These are phyloP conservation scores for Gallinago paraguaiae DNA, from an alignment of 2,113 vertebrate species.

Conservation along the genomic window DNA sequence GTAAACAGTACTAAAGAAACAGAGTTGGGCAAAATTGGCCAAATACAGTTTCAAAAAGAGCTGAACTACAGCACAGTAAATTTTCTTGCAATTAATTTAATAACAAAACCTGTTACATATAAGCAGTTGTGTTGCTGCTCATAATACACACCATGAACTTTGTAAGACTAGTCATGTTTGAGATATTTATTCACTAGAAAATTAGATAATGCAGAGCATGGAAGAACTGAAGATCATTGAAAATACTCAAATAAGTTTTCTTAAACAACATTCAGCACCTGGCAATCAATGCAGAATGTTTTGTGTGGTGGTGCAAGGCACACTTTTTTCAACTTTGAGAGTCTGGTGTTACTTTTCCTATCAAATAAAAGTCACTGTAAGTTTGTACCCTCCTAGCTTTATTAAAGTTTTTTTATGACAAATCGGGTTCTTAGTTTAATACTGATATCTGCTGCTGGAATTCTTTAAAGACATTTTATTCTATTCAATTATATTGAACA, in stretches of 20 bases:
- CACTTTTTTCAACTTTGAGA: background rate
- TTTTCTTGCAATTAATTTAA: background rate
- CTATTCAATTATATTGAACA: background rate
- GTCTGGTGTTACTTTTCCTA: background rate
- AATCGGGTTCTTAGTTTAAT: background rate
- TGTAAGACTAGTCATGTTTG: background rate
- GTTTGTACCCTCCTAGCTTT: background rate
- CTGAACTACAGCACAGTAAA: background rate
- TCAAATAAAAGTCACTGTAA: background rate
- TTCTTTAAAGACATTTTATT: background rate
- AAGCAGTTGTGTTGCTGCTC: background rate
- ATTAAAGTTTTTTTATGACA: background rate
- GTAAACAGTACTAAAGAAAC: background rate
- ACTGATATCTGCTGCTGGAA: background rate
- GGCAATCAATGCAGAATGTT: background rate
- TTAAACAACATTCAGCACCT: background rate
- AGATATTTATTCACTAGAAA: background rate
- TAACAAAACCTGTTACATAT: background rate
- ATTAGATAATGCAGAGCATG: background rate
- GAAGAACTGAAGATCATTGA: background rate
- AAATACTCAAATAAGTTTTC: background rate
- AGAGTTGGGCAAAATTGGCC: background rate
- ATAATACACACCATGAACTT: background rate
- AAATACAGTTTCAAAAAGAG: background rate
- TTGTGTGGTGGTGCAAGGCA: background rate